Percentiles rank a stretch among this genome's conserved stretches.
phyloP scores from a whole-genome alignment of 2,797 vertebrate species.

The Platalea minor region DNA sequence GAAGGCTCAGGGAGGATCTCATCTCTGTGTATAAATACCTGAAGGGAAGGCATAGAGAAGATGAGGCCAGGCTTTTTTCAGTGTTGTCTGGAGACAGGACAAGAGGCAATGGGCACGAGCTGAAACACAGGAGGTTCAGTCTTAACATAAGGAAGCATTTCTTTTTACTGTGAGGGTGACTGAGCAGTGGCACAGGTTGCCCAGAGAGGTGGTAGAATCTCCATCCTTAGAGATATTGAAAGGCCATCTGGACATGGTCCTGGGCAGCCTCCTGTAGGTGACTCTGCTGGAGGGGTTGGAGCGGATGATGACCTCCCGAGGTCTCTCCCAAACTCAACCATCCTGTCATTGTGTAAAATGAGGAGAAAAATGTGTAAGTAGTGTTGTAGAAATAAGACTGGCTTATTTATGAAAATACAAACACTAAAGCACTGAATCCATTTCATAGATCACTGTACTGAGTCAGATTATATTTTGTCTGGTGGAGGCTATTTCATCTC shows the following conservation, averaged over 20 bases:
- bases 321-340: background rate
- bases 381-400: background rate
- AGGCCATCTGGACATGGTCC: rapidly evolving
- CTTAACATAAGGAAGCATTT: background rate
- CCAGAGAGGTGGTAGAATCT: background rate
- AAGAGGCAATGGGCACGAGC: background rate
- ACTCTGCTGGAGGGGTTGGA: background rate
- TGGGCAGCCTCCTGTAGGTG: background rate
- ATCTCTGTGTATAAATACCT: background rate
- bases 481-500: background rate
- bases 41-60: background rate
- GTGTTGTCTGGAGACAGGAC: background rate
- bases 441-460: background rate
- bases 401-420: background rate
- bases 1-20: background rate
- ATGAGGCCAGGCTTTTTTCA: background rate
- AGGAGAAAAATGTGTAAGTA: background rate
- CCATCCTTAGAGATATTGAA: background rate
- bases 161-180: background rate
- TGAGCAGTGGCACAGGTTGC: background rate
- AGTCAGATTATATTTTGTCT: background rate
- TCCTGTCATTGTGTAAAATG: background rate
- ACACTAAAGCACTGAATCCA: background rate
- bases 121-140: background rate
- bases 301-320: background rate